Evolutionary conservation across 2,113 vertebrate species (phyloP).

Genomic region (Serilophus lunatus): DNA sequence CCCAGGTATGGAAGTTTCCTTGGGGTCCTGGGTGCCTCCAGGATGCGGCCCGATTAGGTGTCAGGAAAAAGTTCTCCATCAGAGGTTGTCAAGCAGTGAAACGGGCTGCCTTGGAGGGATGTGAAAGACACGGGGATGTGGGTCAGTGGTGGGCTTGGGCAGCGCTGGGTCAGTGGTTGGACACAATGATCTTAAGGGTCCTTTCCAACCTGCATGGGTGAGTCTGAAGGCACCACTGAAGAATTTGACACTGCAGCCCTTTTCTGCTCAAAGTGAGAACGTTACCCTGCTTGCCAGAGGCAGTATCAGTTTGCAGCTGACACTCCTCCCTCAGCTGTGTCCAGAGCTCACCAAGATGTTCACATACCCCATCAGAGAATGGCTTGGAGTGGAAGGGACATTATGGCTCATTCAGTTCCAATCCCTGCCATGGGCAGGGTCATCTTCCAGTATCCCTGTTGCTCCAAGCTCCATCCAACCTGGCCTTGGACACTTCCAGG

Average conservation of each 20-base stretch:
- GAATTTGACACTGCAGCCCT: neutral
- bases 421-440: neutral
- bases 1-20: accelerated
- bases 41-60: neutral
- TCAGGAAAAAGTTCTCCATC: too few relatives aligned
- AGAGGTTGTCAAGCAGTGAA: neutral
- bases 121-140: neutral
- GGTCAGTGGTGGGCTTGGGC: neutral
- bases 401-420: accelerated
- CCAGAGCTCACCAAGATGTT: neutral
- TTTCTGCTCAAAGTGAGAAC: accelerated
- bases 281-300: neutral
- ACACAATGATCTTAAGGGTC: too few relatives aligned
- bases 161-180: neutral
- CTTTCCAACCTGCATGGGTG: accelerated
- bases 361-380: neutral
- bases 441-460: accelerated
- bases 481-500: neutral
- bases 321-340: accelerated
- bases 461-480: accelerated
- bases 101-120: neutral
- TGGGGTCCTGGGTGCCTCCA: accelerated
- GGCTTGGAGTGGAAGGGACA: neutral
- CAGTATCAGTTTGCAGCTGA: too few relatives aligned
- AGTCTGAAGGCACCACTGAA: neutral